Conservation (phyloP, 2,888 invertebrate genomes). For the Epinotia nisella region DNA sequence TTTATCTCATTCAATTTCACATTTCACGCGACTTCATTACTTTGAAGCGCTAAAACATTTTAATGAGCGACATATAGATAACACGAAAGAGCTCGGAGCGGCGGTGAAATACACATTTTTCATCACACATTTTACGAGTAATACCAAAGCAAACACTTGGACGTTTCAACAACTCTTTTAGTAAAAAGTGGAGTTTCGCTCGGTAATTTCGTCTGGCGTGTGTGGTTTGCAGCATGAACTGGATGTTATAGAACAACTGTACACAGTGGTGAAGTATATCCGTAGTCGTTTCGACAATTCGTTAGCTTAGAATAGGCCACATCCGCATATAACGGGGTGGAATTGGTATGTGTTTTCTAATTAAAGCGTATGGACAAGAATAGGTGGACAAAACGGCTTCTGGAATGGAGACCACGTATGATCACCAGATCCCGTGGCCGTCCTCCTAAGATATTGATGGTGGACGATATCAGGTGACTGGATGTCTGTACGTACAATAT, state of each 20-base stretch:
- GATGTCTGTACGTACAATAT: too few species aligned
- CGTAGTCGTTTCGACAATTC: not conserved
- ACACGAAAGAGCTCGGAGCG: constrained; percentile 6
- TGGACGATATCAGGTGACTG: too few species aligned
- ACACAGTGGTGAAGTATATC: not conserved
- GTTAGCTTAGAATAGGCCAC: too few species aligned
- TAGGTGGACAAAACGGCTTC: too few species aligned
- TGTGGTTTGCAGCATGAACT: not conserved
- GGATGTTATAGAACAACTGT: not conserved
- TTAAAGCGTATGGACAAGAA: too few species aligned
- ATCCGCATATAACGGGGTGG: too few species aligned
- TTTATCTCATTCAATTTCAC: constrained; percentile 17
- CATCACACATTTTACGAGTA: constrained; percentile 36
- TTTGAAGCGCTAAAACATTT: constrained; percentile 26
- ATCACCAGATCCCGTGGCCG: too few species aligned
- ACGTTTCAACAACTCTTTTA: constrained; percentile 18
- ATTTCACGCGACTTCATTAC: constrained; percentile 25
- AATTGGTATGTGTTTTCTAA: too few species aligned
- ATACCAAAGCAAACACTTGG: constrained; percentile 26
- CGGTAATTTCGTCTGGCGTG: not conserved
- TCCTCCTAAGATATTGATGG: too few species aligned
- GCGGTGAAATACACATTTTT: constrained; percentile 22
- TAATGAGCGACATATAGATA: constrained; percentile 30
- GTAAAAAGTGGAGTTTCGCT: constrained; percentile 3
- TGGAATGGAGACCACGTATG: too few species aligned